Conservation (phyloP, 1,140 invertebrate genomes). For the Drosophila trapezifrons region DNA sequence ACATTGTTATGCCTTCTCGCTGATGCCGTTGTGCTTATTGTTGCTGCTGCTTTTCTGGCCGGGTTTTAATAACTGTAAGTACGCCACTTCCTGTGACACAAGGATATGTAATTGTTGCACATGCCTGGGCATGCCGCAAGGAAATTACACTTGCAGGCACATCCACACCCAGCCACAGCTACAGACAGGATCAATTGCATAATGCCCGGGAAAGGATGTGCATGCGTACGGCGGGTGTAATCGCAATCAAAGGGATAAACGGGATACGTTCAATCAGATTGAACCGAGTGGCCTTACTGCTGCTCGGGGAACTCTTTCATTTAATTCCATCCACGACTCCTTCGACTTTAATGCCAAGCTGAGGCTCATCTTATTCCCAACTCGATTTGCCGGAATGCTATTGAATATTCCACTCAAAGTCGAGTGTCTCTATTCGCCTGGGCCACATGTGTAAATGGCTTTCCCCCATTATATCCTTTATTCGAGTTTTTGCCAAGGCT, state of each 20-base stretch:
- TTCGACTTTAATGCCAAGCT: conserved; percentile 23
- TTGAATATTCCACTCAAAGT: conserved; percentile 37
- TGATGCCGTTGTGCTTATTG: conserved; percentile 47
- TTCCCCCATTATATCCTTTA: conserved; percentile 29
- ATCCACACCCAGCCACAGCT: not conserved
- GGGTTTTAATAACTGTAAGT: conserved; percentile 75
- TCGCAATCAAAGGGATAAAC: conserved; percentile 16
- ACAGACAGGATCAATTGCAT: conserved; percentile 43
- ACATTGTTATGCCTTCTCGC: conserved; percentile 67
- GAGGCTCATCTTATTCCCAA: conserved; percentile 25
- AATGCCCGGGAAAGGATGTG: conserved; percentile 28
- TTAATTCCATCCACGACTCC: conserved; percentile 10
- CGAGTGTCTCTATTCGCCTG: conserved; percentile 52
- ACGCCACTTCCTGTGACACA: conserved; percentile 68
- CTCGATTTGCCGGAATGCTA: conserved; percentile 34
- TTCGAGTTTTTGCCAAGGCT: conserved; percentile 15
- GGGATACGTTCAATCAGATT: conserved; percentile 23
- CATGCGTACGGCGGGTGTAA: not conserved
- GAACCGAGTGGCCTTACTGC: conserved; percentile 1
- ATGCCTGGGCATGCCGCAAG: conserved; percentile 55
- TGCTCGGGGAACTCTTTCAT: not conserved
- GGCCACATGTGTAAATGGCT: conserved; percentile 56
- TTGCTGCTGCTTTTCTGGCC: conserved; percentile 44
- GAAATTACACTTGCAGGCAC: conserved; percentile 35
- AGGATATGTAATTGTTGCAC: conserved; percentile 74